Percentiles rank a stretch among this genome's conserved stretches.
Evolutionary conservation across 2,113 vertebrate genomes (phyloP).

Genomic region (Struthio camelus): DNA sequence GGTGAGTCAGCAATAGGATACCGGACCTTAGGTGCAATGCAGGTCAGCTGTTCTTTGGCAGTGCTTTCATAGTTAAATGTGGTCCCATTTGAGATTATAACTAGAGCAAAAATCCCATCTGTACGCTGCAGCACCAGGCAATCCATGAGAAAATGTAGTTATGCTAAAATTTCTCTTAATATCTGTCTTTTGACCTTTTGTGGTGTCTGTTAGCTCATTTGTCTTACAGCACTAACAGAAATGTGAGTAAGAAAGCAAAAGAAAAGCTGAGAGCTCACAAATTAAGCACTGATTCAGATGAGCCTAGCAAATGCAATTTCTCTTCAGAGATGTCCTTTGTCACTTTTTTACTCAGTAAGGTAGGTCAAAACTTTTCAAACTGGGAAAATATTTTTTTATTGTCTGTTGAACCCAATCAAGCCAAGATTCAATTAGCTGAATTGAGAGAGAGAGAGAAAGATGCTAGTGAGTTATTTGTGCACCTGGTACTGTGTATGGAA

Average conservation of each 20-base stretch:
- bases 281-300: background rate
- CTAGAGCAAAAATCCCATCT: background rate
- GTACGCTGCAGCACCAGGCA: background rate
- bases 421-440: constrained; percentile 26
- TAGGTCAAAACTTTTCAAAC: constrained; percentile 10
- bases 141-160: background rate
- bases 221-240: background rate
- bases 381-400: background rate
- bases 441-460: background rate
- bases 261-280: background rate
- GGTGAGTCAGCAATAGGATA: too few relatives aligned
- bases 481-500: constrained; percentile 18
- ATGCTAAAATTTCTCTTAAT: background rate
- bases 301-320: background rate
- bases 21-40: accelerated
- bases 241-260: background rate
- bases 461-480: constrained; percentile 9
- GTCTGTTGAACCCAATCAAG: constrained; percentile 15
- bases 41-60: background rate
- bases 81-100: background rate
- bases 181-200: constrained; percentile 22
- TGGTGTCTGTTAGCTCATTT: background rate
- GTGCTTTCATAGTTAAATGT: accelerated
- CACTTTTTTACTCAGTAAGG: background rate
- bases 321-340: background rate